phyloP scores from a whole-genome alignment of 2,797 vertebrate genomes.

The Diglossa cyanea region DNA sequence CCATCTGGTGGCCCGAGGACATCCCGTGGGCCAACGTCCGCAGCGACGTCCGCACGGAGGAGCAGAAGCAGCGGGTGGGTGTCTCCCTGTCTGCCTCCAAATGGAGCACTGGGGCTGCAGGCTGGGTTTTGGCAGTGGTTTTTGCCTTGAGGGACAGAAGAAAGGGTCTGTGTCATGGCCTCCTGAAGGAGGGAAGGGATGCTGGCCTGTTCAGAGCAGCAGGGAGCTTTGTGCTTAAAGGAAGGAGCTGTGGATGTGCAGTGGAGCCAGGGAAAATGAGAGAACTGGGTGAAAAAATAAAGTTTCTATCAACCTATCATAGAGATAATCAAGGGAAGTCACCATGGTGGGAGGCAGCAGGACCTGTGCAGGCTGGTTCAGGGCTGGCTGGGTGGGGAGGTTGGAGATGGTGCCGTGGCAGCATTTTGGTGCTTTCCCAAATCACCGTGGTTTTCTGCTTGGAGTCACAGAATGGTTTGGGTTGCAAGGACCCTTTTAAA shows the following conservation, averaged over 20 bases:
- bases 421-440: not conserved
- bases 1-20: slow-evolving; percentile 98
- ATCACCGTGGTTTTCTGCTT: fast-evolving
- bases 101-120: fast-evolving
- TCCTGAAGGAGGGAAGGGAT: not conserved
- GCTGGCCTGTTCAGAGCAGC: not conserved
- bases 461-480: not conserved
- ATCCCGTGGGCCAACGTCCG: slow-evolving; percentile 98
- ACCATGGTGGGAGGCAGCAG: not conserved
- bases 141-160: not conserved
- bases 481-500: not conserved
- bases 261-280: not conserved
- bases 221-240: not conserved
- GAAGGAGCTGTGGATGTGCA: fast-evolving
- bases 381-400: not conserved
- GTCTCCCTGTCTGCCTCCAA: not conserved
- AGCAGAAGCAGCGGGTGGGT: slow-evolving; percentile 94
- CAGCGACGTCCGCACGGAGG: slow-evolving; percentile 95
- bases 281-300: not conserved
- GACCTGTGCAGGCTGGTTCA: not conserved
- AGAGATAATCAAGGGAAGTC: not conserved
- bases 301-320: not conserved
- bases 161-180: not conserved
- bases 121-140: not conserved
- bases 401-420: not conserved